Evolutionary conservation across 2,797 vertebrate genomes (phyloP).

Genomic region (Karalla daura): DNA sequence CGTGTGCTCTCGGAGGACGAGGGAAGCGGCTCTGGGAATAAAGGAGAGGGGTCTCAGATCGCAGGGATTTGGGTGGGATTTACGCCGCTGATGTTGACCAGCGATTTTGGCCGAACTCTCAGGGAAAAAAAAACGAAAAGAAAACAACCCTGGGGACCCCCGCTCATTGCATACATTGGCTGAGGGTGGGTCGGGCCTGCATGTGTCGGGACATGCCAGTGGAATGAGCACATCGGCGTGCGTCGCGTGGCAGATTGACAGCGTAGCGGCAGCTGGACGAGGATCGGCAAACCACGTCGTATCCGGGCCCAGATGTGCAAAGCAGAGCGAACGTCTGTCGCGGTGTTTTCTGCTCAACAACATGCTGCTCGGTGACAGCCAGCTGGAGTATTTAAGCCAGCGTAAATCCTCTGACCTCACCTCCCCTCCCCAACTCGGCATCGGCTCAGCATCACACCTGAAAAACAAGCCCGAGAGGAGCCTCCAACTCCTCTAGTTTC

Average conservation of each 20-base stretch:
- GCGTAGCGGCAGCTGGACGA: slow-evolving; percentile 60
- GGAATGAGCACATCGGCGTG: slow-evolving; percentile 64
- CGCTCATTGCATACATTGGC: slow-evolving; percentile 17
- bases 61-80: slow-evolving; percentile 36
- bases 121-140: slow-evolving; percentile 9
- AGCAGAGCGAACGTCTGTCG: slow-evolving; percentile 35
- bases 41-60: slow-evolving; percentile 15
- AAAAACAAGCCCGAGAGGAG: too few species aligned
- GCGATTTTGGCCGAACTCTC: slow-evolving; percentile 19
- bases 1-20: slow-evolving; percentile 19
- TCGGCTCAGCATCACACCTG: slow-evolving; percentile 27
- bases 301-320: slow-evolving; percentile 64
- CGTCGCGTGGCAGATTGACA: slow-evolving; percentile 60
- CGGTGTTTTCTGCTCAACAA: not conserved
- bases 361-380: slow-evolving; percentile 17
- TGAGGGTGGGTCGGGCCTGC: slow-evolving; percentile 46
- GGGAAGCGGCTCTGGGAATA: slow-evolving; percentile 23
- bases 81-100: slow-evolving; percentile 14
- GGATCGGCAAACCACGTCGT: slow-evolving; percentile 26
- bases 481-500: too few species aligned
- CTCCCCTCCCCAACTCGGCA: slow-evolving; percentile 4
- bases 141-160: not conserved
- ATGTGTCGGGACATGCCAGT: slow-evolving; percentile 68
- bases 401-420: slow-evolving; percentile 47
- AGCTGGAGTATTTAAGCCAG: slow-evolving; percentile 33